Evolutionary conservation across 2,797 vertebrate genomes (phyloP).

Genomic region (Sebastes vulpes): DNA sequence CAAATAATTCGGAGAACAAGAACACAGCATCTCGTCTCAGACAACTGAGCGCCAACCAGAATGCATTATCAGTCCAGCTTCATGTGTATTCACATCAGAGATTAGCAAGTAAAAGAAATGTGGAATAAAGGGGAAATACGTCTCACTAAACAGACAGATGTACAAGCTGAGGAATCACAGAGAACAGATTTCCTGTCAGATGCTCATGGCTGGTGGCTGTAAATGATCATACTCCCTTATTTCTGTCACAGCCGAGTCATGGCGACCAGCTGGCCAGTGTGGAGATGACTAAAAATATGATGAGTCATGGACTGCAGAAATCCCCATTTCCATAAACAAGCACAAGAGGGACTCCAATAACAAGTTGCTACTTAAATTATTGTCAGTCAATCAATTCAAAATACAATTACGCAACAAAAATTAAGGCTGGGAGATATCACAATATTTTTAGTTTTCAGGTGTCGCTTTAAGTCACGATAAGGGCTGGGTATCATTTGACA

Average conservation of each 20-base stretch:
- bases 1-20: neutral
- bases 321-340: slow-evolving; percentile 29
- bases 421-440: neutral
- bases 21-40: slow-evolving; percentile 9
- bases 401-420: neutral
- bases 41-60: slow-evolving; percentile 1
- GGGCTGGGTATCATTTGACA: neutral
- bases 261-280: slow-evolving; percentile 65
- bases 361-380: neutral
- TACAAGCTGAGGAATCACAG: slow-evolving; percentile 2
- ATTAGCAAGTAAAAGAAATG: neutral
- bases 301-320: slow-evolving; percentile 65
- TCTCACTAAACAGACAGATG: neutral
- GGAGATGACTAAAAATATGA: slow-evolving; percentile 51
- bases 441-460: neutral
- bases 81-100: slow-evolving; percentile 28
- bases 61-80: slow-evolving; percentile 5
- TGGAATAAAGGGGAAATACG: neutral
- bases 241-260: slow-evolving; percentile 65
- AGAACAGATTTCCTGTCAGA: slow-evolving; percentile 40
- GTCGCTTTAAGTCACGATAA: neutral
- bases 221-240: slow-evolving; percentile 49
- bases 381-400: neutral
- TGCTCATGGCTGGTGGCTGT: slow-evolving; percentile 43
- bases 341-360: neutral